Percentiles rank a stretch among this genome's conserved stretches.
Conservation (phyloP, 2,113 vertebrate species). For the Acrocephalus kingi region DNA sequence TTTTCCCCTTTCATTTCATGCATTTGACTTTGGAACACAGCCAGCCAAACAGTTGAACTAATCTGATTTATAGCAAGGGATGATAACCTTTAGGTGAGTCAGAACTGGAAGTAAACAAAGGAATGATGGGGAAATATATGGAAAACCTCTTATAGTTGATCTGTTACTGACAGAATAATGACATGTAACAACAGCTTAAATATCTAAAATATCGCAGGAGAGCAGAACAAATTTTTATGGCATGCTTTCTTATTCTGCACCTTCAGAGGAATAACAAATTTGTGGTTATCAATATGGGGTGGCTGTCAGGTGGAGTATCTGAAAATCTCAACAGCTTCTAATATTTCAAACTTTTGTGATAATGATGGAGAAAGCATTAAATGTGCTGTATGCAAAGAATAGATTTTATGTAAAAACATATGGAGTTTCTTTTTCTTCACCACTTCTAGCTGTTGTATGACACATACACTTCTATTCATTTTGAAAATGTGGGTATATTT, state of each 20-base stretch:
- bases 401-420: not conserved
- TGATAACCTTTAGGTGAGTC: constrained; percentile 8
- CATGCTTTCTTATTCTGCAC: constrained; percentile 44
- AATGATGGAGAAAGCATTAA: not conserved
- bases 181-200: constrained; percentile 35
- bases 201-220: constrained; percentile 18
- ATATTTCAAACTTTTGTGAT: not conserved
- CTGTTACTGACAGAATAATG: constrained; percentile 47
- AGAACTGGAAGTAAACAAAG: constrained; percentile 9
- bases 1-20: not conserved
- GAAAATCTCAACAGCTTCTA: constrained; percentile 34
- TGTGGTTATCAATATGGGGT: constrained; percentile 34
- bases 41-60: not conserved
- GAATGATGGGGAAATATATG: not conserved
- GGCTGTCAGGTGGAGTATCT: not conserved
- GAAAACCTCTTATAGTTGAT: constrained; percentile 27
- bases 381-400: not conserved
- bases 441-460: not conserved
- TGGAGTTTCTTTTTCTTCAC: not conserved
- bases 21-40: not conserved
- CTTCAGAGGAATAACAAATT: constrained; percentile 35
- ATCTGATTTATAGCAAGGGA: not conserved
- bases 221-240: constrained; percentile 37
- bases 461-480: not conserved
- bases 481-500: constrained; percentile 12